Conservation (phyloP, 2,113 vertebrate species). For the Gopherus evgoodei region DNA sequence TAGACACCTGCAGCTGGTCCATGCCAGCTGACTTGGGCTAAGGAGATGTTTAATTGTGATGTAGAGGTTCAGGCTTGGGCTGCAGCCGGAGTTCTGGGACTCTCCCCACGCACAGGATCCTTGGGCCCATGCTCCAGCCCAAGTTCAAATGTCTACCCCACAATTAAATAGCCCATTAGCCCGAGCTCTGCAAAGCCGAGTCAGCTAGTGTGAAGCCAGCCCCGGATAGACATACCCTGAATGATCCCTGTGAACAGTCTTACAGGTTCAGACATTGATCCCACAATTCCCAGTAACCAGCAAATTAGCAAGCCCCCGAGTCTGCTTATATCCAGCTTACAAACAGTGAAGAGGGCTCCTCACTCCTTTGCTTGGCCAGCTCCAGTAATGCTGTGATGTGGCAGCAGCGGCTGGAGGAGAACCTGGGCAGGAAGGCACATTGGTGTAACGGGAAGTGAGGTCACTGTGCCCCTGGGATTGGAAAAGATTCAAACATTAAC, state of each 20-base stretch:
- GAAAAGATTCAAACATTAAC: not conserved
- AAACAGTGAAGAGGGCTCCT: not conserved
- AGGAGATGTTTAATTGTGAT: not conserved
- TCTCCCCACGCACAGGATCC: not conserved
- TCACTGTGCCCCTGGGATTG: not conserved
- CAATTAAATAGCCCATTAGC: not conserved
- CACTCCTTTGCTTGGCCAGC: not conserved
- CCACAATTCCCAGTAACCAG: not conserved
- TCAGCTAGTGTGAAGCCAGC: no score
- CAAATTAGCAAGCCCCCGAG: not conserved
- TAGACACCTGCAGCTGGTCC: not conserved
- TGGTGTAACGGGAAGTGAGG: not conserved
- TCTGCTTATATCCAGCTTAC: not conserved
- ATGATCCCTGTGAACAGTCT: not conserved
- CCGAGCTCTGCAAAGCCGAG: no score
- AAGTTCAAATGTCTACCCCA: not conserved
- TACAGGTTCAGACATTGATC: not conserved
- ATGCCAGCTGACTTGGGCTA: not conserved
- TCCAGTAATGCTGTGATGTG: not conserved
- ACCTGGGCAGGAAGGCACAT: not conserved
- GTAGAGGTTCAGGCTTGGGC: not conserved
- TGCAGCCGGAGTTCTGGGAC: not conserved
- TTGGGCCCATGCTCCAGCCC: not conserved
- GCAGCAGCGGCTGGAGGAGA: not conserved
- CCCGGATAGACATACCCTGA: not conserved